Evolutionary conservation across 2,888 invertebrate genomes (phyloP), one percentile per base, ranked within the genome.

Genomic region (Synanthedon andrenaeformis): DNA sequence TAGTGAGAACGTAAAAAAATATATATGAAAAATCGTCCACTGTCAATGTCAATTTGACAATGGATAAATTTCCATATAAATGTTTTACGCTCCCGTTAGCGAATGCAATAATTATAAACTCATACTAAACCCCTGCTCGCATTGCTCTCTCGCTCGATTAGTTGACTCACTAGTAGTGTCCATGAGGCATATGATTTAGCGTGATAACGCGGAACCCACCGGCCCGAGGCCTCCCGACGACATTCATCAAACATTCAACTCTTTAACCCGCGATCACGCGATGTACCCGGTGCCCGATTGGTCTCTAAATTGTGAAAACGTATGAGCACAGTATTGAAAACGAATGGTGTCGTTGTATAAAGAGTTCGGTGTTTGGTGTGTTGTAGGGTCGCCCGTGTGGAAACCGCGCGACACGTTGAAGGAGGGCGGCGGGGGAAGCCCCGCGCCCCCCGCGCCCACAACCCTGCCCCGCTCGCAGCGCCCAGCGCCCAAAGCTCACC

Each of bases 331-430:
- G 45, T 45, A 45, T 12, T 14, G n/a, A n/a, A 13, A 23, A n/a
- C 17, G 23, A 49, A 49, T 14, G 23, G 51, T 35, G 51, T 51
- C 41, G n/a, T 45, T 23, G 12, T 63, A 62, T 70, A 86, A 88
- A 88, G 88, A 88, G 88, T 88, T 88, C 78, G 87, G 88, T 88
- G 87, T 87, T 88, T 88, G 88, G 84, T 91, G 89, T 90, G 91
- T 92, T 92, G 90, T 92, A 94, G 97, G 97, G 90, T 97, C 97
- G 89, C 98, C 98, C 86, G 95, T 98, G 89, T 98, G 97, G 97
- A 97, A 97, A 92, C 97, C 96, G 89, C 93, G 97, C 90, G 96
- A 96, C 90, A 91, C 90, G 90, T 86, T 88, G 89, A 86, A 88
- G 86, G 90, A 89, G 84, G 83, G 83, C 80, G 80, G 82, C 60